Base-by-base conservation (phyloP, 2,888 invertebrate genomes). In the Epiblema foenella region DNA sequence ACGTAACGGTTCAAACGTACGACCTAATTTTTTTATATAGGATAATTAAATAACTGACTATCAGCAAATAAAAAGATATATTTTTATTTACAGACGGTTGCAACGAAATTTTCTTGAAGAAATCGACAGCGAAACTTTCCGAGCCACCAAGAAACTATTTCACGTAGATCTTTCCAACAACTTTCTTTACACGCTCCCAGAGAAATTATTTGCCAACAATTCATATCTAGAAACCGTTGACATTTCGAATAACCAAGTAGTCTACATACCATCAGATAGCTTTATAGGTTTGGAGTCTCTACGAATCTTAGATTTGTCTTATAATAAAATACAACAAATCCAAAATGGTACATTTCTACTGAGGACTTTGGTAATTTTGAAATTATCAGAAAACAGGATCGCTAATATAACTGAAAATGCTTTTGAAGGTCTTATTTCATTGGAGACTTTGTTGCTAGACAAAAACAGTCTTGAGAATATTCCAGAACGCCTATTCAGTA, bases 91-190 rank as follows among this genome's bases (percentile, higher is more conserved):
- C 89, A 96, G 96, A 77, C 94, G 95, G 59, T 89, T 96, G 15
- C 95, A 96, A 80, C 94, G 95, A 83, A 96, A 96, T 84, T 91
- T 94, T 74, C 81, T 96, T 68, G 95, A 95, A 86, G 95, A 95
- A 83, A 86, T 96, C 56, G 92, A 94, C 65, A 88, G 91, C 52
- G 91, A 94, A 75, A 88, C 95, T n/a, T 94, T 96, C 73, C 85
- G 90, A 56, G 88, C 93, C 56, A 89, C 96, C 42, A 93, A 92
- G 77, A 95, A 95, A 79, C 87, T 97, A 46, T 95, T 95, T 78
- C 96, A 96, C 65, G 89, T 97, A 62, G 95, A 96, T 79, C 82
- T 96, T 57, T 95, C 96, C 0, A 94, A 95, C 75, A 97, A 97
- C 83, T 91, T 91, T 63, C 87, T 97, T 15, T 91, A 90, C 62